Evolutionary conservation across 2,113 vertebrate genomes (phyloP).

Genomic region (Megaceryle torquata): DNA sequence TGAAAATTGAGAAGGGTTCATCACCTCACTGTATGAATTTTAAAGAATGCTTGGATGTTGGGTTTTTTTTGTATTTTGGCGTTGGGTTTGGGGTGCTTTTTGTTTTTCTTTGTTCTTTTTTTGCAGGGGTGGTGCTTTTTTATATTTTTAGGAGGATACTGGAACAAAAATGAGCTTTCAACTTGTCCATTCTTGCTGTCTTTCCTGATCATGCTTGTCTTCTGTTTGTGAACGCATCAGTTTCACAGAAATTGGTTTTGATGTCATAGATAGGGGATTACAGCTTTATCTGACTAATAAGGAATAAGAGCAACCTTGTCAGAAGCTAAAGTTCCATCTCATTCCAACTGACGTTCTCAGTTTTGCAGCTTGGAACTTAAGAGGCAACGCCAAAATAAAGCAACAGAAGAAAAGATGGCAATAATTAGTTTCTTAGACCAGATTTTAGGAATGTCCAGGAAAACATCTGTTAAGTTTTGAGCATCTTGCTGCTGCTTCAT

Average conservation of each 20-base stretch:
- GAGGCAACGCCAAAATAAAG: neutral
- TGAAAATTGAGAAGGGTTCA: neutral
- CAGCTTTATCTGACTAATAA: slow-evolving; percentile 27
- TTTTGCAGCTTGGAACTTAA: neutral
- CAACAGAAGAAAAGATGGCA: neutral
- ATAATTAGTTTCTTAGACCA: neutral
- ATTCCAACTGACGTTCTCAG: neutral
- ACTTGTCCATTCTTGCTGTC: neutral
- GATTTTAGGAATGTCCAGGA: neutral
- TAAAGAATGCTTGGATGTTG: neutral
- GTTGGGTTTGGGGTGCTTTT: rapidly evolving
- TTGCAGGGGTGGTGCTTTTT: rapidly evolving
- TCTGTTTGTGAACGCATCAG: neutral
- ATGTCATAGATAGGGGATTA: neutral
- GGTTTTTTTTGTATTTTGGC: neutral
- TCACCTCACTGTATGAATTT: neutral
- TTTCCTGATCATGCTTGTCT: neutral
- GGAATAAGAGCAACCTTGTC: neutral
- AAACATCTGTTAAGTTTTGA: neutral
- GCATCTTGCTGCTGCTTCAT: neutral
- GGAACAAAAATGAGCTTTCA: neutral
- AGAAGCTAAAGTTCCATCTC: neutral
- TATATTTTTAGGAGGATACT: neutral
- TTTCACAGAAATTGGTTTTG: neutral
- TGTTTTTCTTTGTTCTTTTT: neutral